phyloP scores from a whole-genome alignment of 2,797 vertebrate species.

The Pachyuromys duprasi region DNA sequence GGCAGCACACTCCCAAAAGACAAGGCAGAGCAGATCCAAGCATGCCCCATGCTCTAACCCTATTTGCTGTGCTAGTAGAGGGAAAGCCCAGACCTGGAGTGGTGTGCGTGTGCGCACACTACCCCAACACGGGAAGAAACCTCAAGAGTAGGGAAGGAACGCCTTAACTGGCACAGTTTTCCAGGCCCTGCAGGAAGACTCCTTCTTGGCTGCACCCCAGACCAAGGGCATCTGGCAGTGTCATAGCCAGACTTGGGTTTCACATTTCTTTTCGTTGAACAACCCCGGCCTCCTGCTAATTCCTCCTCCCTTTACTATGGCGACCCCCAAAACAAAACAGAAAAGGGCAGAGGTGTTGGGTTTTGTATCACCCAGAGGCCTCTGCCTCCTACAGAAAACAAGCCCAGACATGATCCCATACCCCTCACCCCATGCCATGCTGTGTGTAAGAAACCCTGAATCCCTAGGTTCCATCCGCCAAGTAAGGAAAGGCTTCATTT shows the following conservation, averaged over 20 bases:
- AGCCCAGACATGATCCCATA: not conserved
- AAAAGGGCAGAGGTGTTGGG: not conserved
- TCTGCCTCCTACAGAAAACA: not conserved
- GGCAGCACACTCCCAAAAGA: not conserved
- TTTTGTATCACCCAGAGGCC: not conserved
- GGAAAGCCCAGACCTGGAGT: not conserved
- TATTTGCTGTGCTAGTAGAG: not conserved
- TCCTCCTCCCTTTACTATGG: slow-evolving; percentile 22
- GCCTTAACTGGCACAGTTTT: not conserved
- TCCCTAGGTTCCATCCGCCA: not conserved
- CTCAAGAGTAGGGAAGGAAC: fast-evolving
- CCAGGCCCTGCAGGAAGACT: not conserved
- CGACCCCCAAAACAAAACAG: slow-evolving; percentile 45
- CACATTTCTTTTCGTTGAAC: slow-evolving; percentile 5
- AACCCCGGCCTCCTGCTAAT: not conserved
- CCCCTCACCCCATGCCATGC: not conserved
- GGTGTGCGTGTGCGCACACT: no score
- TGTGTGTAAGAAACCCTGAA: slow-evolving; percentile 3
- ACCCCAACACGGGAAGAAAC: not conserved
- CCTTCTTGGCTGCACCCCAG: not conserved
- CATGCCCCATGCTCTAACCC: not conserved
- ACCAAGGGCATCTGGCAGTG: not conserved
- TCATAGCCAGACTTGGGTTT: not conserved
- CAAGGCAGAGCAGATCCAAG: not conserved
- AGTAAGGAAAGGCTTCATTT: not conserved